Conservation (phyloP, 2,113 vertebrate species). For the Hydropotes inermis region DNA sequence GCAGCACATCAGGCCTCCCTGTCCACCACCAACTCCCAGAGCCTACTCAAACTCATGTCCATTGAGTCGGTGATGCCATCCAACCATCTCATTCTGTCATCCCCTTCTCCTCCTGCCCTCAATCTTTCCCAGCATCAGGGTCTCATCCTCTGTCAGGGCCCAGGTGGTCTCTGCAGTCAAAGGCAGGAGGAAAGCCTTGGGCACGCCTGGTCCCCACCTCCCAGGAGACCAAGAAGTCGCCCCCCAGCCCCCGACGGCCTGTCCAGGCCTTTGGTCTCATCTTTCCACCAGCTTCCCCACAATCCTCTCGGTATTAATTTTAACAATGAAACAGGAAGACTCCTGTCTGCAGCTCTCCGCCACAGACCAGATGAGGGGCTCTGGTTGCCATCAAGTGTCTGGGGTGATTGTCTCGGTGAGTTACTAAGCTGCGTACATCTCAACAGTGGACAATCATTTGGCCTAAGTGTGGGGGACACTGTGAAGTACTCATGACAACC, state of each 20-base stretch:
- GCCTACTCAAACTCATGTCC: background rate
- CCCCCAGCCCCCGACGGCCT: background rate
- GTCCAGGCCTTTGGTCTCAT: background rate
- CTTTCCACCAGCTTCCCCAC: background rate
- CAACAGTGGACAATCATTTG: background rate
- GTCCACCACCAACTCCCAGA: background rate
- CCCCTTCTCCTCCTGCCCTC: background rate
- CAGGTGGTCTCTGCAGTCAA: background rate
- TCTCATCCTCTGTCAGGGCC: background rate
- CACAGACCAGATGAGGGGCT: background rate
- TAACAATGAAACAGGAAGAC: background rate
- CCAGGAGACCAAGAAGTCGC: background rate
- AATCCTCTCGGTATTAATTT: background rate
- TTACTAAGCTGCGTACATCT: background rate
- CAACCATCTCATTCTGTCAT: background rate
- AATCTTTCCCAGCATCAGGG: background rate
- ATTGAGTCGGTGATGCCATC: background rate
- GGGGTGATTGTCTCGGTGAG: background rate
- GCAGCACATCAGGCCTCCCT: background rate
- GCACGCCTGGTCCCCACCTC: too few species aligned
- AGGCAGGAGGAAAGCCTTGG: background rate
- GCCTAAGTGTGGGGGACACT: background rate
- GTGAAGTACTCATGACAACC: background rate
- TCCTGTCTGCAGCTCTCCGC: background rate
- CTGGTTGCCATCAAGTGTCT: background rate